A percentile compares a stretch with the other conserved stretches of the same genome.
Conservation (phyloP, 2,113 vertebrate species). For the Chionis minor region DNA sequence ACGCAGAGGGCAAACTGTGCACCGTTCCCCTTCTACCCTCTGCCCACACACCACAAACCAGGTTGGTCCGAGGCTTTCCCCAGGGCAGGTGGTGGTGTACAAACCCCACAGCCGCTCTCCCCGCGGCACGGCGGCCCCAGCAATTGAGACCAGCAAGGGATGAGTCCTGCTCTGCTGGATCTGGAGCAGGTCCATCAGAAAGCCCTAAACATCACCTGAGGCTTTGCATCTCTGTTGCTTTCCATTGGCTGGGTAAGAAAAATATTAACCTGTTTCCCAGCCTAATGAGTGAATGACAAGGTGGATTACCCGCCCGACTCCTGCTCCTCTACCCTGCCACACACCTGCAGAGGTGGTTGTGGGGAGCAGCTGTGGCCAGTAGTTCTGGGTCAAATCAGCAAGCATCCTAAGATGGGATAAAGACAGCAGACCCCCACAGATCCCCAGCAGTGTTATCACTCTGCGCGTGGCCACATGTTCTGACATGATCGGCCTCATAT, state of each 20-base stretch:
- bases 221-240: not conserved
- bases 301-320: rapidly evolving
- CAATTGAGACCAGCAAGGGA: not conserved
- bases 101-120: not conserved
- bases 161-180: not conserved
- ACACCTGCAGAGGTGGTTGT: not conserved
- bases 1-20: rapidly evolving
- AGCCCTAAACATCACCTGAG: not conserved
- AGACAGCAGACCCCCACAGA: not conserved
- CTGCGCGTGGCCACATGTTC: not conserved
- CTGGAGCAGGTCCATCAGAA: not conserved
- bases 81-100: not conserved
- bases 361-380: not conserved
- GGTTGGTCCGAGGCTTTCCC: not conserved
- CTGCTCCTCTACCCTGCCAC: not conserved
- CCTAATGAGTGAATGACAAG: not conserved
- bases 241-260: not conserved
- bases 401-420: not conserved
- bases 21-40: not conserved
- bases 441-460: not conserved
- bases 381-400: not conserved
- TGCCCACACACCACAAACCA: rapidly evolving
- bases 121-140: not conserved
- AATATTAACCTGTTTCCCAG: not conserved
- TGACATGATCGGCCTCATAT: not conserved